Evolutionary conservation across 2,888 invertebrate species (phyloP).

Genomic region (Poecilobothrus nobilitatus): DNA sequence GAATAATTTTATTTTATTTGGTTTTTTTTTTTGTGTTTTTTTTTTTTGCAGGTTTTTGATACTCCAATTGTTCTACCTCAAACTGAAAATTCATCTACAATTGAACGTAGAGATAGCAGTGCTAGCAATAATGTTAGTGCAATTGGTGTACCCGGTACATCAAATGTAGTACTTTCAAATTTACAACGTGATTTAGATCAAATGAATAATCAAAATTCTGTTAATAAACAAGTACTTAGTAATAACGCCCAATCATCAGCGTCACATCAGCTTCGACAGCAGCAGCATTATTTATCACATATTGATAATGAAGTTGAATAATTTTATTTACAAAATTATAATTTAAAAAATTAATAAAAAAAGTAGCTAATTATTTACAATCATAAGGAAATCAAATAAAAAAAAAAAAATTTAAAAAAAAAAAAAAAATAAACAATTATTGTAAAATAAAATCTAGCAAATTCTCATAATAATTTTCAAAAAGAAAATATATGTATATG

Average conservation of each 20-base stretch:
- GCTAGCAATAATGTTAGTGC: neutral
- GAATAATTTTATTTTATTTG: constrained; percentile 15
- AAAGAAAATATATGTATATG: too few species aligned
- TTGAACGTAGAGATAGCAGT: neutral
- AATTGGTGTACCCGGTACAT: neutral
- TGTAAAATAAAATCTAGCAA: neutral
- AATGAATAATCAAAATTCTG: neutral
- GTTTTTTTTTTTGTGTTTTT: neutral
- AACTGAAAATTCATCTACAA: constrained; percentile 8
- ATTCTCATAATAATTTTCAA: too few species aligned
- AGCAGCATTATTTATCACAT: neutral
- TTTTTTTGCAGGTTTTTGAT: neutral
- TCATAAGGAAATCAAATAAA: neutral
- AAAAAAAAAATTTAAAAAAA: too few species aligned
- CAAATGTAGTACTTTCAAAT: neutral
- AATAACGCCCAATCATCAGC: neutral
- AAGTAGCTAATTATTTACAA: neutral
- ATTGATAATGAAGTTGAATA: constrained; percentile 3
- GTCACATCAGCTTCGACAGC: neutral
- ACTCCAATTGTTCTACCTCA: neutral
- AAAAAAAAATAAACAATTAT: neutral
- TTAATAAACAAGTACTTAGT: neutral
- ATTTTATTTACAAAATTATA: neutral
- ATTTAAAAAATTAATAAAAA: neutral
- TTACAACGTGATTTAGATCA: neutral